These are phyloP conservation scores for Leucosticte australis DNA, from an alignment of 2,113 vertebrate genomes.

Conservation along the genomic window DNA sequence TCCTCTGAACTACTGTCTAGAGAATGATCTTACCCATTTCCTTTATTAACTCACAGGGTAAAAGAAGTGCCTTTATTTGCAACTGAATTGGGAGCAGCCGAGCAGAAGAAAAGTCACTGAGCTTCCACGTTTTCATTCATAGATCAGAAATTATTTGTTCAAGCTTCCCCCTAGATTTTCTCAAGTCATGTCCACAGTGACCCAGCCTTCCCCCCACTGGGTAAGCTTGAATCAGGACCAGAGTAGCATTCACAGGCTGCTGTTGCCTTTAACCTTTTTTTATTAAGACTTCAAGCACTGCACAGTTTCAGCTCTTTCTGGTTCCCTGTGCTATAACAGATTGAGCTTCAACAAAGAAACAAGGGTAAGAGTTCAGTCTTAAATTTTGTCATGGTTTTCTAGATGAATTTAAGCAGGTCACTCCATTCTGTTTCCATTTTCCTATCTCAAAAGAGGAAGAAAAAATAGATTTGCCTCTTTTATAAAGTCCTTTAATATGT, in stretches of 20 bases:
- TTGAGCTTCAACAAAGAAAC: neutral
- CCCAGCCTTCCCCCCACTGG: neutral
- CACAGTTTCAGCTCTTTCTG: neutral
- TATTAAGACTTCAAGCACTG: neutral
- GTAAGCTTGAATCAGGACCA: neutral
- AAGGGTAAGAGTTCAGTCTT: neutral
- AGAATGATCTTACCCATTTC: neutral
- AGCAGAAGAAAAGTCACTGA: neutral
- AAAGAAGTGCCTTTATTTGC: neutral
- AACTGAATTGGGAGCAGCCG: neutral
- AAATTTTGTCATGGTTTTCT: neutral
- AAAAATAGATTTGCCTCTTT: neutral
- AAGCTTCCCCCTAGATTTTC: neutral
- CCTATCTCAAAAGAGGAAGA: neutral
- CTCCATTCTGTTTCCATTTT: neutral
- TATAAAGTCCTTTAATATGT: neutral
- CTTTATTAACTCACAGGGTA: neutral
- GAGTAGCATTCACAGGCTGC: neutral
- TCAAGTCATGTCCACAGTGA: neutral
- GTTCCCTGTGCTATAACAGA: neutral
- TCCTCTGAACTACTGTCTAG: neutral
- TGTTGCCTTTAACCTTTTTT: neutral
- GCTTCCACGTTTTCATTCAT: neutral
- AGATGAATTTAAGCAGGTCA: neutral
- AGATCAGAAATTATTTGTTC: neutral